Percentiles rank a stretch among this genome's conserved stretches.
Conservation (phyloP, 2,113 vertebrate genomes). For the Nothocercus julius region DNA sequence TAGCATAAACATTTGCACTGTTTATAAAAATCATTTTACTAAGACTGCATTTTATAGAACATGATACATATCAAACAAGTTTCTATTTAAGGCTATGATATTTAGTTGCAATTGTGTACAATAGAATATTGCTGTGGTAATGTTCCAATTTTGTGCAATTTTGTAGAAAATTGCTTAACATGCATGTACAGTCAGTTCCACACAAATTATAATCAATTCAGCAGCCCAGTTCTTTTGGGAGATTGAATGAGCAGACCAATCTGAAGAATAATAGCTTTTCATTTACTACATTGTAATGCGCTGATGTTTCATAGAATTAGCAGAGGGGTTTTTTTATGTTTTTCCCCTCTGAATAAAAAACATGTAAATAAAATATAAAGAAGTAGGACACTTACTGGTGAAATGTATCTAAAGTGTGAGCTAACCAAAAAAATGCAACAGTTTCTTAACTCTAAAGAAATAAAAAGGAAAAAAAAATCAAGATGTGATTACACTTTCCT, state of each 20-base stretch:
- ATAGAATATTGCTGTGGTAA: background rate
- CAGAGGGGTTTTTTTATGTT: background rate
- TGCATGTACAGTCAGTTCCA: constrained; percentile 9
- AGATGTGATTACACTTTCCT: background rate
- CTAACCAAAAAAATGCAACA: background rate
- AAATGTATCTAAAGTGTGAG: background rate
- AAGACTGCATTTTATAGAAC: background rate
- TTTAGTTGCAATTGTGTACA: background rate
- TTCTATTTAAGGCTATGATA: constrained; percentile 2
- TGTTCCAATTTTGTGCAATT: constrained; percentile 41
- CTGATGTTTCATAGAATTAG: background rate
- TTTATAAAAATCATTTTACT: background rate
- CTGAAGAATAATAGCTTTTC: constrained; percentile 31
- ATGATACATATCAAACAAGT: background rate
- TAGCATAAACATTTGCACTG: background rate
- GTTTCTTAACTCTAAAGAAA: background rate
- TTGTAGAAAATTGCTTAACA: constrained; percentile 34
- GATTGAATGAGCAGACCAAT: constrained; percentile 1
- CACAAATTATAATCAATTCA: constrained; percentile 45
- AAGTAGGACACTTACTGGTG: background rate
- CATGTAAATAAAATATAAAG: constrained; percentile 6
- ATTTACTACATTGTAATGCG: background rate
- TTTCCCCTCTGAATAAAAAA: background rate
- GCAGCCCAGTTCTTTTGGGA: constrained; percentile 10
- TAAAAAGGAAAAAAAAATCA: background rate